These are phyloP conservation scores for Girardia tigrina DNA, from an alignment of 2,888 invertebrate species.

Conservation along the genomic window DNA sequence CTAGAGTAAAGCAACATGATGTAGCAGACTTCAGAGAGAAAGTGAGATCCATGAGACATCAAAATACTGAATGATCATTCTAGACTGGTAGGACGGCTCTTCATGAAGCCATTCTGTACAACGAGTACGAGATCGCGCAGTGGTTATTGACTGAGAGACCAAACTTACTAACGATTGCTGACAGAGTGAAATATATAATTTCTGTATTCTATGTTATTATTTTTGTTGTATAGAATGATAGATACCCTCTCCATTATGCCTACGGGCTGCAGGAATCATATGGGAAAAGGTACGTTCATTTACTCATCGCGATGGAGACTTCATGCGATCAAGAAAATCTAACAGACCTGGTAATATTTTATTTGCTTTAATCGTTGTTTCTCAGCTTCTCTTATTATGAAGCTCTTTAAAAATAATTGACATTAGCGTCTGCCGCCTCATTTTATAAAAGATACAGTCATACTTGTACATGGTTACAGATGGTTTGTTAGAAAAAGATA, in stretches of 20 bases:
- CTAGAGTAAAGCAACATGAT: neutral
- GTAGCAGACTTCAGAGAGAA: slow-evolving; percentile 6
- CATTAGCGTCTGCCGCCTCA: no score
- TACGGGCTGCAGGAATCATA: neutral
- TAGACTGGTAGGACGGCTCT: slow-evolving; percentile 1
- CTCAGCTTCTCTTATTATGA: no score
- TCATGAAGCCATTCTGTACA: neutral
- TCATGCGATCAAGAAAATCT: neutral
- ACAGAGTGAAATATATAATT: neutral
- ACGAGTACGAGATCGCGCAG: neutral
- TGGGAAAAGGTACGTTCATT: neutral
- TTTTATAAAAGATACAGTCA: no score
- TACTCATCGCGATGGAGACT: neutral
- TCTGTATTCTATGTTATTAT: neutral
- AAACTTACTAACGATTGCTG: neutral
- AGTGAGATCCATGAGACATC: neutral
- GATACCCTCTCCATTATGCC: neutral
- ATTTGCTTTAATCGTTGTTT: no score
- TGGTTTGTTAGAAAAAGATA: no score
- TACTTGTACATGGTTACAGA: no score
- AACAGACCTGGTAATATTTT: slow-evolving; percentile 10
- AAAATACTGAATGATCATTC: neutral
- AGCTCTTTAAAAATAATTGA: no score
- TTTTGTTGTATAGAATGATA: neutral
- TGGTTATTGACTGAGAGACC: neutral